Conservation (phyloP, 1,140 invertebrate species). For the Leptonema lineaticorne region DNA sequence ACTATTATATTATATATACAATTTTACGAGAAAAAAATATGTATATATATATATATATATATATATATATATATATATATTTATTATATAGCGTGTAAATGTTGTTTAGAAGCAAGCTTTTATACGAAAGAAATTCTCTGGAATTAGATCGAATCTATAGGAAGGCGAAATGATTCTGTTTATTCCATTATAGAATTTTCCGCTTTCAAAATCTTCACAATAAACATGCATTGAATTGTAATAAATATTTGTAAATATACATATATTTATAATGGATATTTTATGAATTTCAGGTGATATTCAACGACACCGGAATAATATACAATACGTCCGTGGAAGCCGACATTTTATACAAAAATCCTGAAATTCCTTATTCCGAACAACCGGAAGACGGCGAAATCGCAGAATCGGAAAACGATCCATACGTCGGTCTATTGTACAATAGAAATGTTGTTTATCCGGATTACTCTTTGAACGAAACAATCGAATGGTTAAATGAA, state of each 20-base stretch:
- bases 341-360: slow-evolving; percentile 14
- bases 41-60: no score
- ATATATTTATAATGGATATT: neutral
- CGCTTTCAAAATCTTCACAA: no score
- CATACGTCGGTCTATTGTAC: neutral
- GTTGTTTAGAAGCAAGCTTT: no score
- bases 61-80: no score
- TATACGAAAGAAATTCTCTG: no score
- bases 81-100: no score
- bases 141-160: no score
- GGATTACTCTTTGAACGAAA: slow-evolving; percentile 42
- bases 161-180: no score
- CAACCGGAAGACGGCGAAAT: neutral
- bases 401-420: neutral
- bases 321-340: neutral
- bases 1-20: no score
- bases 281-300: slow-evolving; percentile 33
- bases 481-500: slow-evolving; percentile 35
- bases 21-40: no score
- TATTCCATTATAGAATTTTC: no score
- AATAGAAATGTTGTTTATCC: slow-evolving; percentile 43
- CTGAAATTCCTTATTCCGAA: neutral
- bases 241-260: neutral
- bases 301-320: slow-evolving; percentile 4
- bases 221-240: no score